Base-by-base conservation (phyloP, 2,797 vertebrate genomes). In the Loriculus beryllinus region DNA sequence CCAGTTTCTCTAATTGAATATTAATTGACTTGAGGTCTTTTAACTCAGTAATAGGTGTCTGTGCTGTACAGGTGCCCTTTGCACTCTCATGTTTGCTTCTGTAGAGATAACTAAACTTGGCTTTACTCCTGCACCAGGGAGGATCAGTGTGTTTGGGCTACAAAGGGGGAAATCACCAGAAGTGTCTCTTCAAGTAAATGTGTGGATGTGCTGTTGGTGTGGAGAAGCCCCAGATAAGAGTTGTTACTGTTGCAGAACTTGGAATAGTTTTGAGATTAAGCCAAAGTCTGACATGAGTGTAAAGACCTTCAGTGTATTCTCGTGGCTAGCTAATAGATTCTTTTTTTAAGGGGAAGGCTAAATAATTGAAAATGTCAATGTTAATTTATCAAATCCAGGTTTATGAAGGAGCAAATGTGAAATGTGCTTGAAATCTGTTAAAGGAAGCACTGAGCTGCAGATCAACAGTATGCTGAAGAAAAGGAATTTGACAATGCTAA, bases 21-120 rank as follows among this genome's bases (percentile, higher is more conserved):
- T 23, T 33, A 19, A 54, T 76, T 64, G 22, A 29, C 10, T 22
- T 68, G 37, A 12, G 9, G 14, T 45, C 45, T 26, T 3, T 26
- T 52, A 60, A 28, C 40, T 59, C 57, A 4, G n/a, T 25, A 74
- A 1, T 4, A 56, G 33, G 31, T 62, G 43, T 51, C 80, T 69
- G 51, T 31, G 63, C 68, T 82, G 48, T 54, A 20, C 4, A 14
- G 49, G 63, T 65, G 92, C 62, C 56, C 82, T 88, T 82, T 71
- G 86, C 40, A 7, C 78, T 59, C 87, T 49, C 31, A 0, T 37
- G 31, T 67, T 94, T 82, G 68, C 48, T 56, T 85, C 29, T 48
- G 35, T 8, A 35, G 65, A 19, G 51, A 8, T 31, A 43, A 54
- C 25, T 45, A 15, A 47, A 17, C 2, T 0, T 2, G 20, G 25